Conservation (phyloP, 1,140 invertebrate species). For the Rhynchophorus ferrugineus region DNA sequence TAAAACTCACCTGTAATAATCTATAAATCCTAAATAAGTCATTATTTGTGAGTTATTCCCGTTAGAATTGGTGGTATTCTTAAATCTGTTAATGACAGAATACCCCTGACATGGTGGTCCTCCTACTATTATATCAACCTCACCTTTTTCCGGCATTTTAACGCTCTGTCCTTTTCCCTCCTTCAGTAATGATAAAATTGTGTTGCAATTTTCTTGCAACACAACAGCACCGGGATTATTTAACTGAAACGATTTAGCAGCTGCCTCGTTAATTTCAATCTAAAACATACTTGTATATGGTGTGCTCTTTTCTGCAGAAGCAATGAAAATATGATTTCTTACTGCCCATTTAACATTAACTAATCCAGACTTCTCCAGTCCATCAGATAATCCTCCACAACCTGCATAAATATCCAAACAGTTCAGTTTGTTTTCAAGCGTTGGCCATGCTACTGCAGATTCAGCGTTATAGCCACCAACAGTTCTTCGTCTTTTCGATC, state of each 20-base stretch:
- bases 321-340: no score
- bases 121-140: slow-evolving; percentile 77
- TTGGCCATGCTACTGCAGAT: slow-evolving; percentile 33
- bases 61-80: slow-evolving; percentile 70
- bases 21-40: slow-evolving; percentile 77
- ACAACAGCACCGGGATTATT: slow-evolving; percentile 70
- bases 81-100: slow-evolving; percentile 84
- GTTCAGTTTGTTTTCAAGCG: slow-evolving; percentile 47
- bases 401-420: slow-evolving; percentile 83
- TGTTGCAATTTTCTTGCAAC: slow-evolving; percentile 75
- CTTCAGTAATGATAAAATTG: slow-evolving; percentile 57
- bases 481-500: neutral
- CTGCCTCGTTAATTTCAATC: slow-evolving; percentile 69
- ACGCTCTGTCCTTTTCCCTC: slow-evolving; percentile 48
- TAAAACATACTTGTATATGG: no score
- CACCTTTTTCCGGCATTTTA: slow-evolving; percentile 64
- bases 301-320: no score
- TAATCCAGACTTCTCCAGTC: slow-evolving; percentile 63
- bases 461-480: slow-evolving; percentile 4
- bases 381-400: slow-evolving; percentile 70
- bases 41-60: slow-evolving; percentile 84
- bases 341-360: slow-evolving; percentile 65
- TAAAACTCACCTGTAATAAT: slow-evolving; percentile 60
- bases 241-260: slow-evolving; percentile 68
- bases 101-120: slow-evolving; percentile 90